phyloP scores from a whole-genome alignment of 2,888 invertebrate genomes.

The Criorhina ranunculi region DNA sequence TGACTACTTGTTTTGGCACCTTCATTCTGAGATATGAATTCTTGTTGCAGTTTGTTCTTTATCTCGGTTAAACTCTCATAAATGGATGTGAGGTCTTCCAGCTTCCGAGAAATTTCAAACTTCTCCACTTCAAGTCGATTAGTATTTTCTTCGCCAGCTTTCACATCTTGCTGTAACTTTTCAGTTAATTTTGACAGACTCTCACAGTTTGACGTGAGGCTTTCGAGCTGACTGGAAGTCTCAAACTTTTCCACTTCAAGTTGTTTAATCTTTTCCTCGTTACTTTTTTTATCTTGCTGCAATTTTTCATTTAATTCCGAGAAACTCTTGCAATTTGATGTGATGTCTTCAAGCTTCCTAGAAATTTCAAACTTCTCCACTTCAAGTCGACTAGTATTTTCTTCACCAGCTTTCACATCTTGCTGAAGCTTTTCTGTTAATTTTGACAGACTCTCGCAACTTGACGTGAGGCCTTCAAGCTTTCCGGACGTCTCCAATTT shows the following conservation, averaged over 20 bases:
- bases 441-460: conserved; percentile 78
- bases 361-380: conserved; percentile 81
- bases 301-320: conserved; percentile 85
- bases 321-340: conserved; percentile 86
- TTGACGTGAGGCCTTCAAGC: conserved; percentile 77
- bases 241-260: conserved; percentile 83
- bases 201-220: conserved; percentile 70
- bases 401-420: conserved; percentile 50
- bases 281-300: conserved; percentile 87
- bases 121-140: conserved; percentile 80
- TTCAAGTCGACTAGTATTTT: conserved; percentile 77
- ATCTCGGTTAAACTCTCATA: conserved; percentile 81
- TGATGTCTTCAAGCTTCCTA: conserved; percentile 81
- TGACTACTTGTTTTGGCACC: conserved; percentile 83
- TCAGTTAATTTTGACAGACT: conserved; percentile 77
- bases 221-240: conserved; percentile 85
- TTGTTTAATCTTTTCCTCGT: conserved; percentile 86
- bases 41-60: conserved; percentile 78
- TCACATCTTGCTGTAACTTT: conserved; percentile 21
- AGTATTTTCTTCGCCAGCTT: conserved; percentile 66
- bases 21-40: conserved; percentile 84
- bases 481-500: conserved; percentile 79
- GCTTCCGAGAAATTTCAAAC: conserved; percentile 77
- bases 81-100: conserved; percentile 86
- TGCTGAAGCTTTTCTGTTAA: conserved; percentile 28